Base-by-base conservation (phyloP, 2,797 vertebrate genomes). In the Pseudochromis fuscus region DNA sequence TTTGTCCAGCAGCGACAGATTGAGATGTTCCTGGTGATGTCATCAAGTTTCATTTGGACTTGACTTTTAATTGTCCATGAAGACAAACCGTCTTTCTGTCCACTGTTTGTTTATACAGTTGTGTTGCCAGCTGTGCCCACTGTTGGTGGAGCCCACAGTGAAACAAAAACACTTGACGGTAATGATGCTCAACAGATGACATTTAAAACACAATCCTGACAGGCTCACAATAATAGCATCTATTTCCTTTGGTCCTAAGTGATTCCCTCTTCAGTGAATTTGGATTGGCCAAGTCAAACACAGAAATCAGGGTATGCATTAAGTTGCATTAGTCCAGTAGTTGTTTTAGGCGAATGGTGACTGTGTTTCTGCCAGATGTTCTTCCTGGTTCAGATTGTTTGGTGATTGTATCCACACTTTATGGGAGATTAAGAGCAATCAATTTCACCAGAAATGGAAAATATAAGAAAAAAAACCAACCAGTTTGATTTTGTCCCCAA, bases 211-310 rank as follows among this genome's bases (percentile, higher is more conserved):
- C 6, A 65, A 13, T 27, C 57, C n/a, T 59, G 21, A 66, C 33
- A 42, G 25, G 16, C 35, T 53, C 16, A 40, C 30, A 16, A 44
- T 30, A 67, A 72, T 42, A 10, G 2, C 30, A 13, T 24, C 16
- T 33, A 4, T 58, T 65, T 76, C 76, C 16, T 81, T 33, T 42
- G 50, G 28, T 72, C 27, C 31, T 73, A 45, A 38, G 61, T 48
- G 44, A 52, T 75, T 69, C 83, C 24, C 13, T 18, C 42, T 50
- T 50, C 53, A 48, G 60, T 86, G 57, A 35, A 74, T 71, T 49
- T 13, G 53, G 46, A 65, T 67, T 18, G 33, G 83, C 87, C 86
- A 92, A 89, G 30, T 76, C 50, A 87, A 90, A 89, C 70, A 85
- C 25, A 79, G 51, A 70, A 83, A 86, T 77, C 69, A 75, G 48